phyloP scores from a whole-genome alignment of 2,888 invertebrate genomes.

The Ichneumon xanthorius region DNA sequence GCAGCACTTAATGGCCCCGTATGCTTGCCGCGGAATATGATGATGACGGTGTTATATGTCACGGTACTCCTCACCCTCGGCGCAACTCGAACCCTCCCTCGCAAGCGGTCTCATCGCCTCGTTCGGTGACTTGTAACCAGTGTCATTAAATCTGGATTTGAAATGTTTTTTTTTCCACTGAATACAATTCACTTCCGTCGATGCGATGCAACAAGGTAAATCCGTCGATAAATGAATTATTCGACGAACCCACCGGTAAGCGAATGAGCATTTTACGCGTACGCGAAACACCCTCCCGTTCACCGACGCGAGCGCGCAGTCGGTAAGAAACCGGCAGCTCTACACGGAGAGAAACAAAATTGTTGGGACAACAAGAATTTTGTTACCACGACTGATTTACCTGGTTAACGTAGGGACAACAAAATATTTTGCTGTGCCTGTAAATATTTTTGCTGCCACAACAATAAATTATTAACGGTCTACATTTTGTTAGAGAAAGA shows the following conservation, averaged over 20 bases:
- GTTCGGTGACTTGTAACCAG: slow-evolving; percentile 39
- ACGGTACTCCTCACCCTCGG: slow-evolving; percentile 55
- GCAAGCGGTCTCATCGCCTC: slow-evolving; percentile 15
- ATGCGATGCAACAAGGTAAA: not conserved
- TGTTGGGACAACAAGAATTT: too few species aligned
- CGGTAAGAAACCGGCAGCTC: too few species aligned
- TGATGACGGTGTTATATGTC: slow-evolving; percentile 65
- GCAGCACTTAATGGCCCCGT: slow-evolving; percentile 64
- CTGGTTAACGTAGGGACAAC: too few species aligned
- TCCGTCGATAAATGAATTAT: not conserved
- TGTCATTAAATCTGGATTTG: slow-evolving; percentile 48
- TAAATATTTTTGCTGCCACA: too few species aligned
- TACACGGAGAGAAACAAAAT: too few species aligned
- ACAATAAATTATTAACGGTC: too few species aligned
- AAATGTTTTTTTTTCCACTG: slow-evolving; percentile 3
- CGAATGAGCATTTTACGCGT: not conserved
- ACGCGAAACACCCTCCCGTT: not conserved
- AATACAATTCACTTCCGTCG: slow-evolving; percentile 9
- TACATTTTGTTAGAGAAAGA: too few species aligned
- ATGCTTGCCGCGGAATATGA: slow-evolving; percentile 62
- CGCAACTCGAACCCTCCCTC: slow-evolving; percentile 34
- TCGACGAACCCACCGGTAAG: not conserved
- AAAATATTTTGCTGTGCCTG: too few species aligned
- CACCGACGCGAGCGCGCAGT: too few species aligned
- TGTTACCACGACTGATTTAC: too few species aligned